Percentiles rank a stretch among this genome's conserved stretches.
Evolutionary conservation across 2,888 invertebrate species (phyloP).

Genomic region (Cephus pygmeus): DNA sequence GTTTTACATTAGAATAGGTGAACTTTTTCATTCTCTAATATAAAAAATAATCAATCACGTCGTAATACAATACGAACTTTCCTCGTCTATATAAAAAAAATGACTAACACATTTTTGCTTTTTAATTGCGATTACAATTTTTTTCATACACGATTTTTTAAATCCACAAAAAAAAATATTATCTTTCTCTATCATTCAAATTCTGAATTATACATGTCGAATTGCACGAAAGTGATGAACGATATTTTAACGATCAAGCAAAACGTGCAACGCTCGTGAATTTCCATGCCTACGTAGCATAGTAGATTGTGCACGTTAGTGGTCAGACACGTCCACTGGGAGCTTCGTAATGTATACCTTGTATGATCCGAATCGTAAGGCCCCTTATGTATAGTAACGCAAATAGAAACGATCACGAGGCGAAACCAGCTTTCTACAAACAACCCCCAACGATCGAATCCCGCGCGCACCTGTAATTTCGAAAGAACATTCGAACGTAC

Average conservation of each 20-base stretch:
- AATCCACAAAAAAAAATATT: not conserved
- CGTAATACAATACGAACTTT: too few relatives aligned
- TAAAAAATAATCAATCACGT: not conserved
- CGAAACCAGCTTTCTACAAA: not conserved
- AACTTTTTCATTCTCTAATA: not conserved
- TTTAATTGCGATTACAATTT: too few relatives aligned
- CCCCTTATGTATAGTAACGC: not conserved
- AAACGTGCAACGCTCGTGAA: not conserved
- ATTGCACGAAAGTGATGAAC: not conserved
- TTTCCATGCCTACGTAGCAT: not conserved
- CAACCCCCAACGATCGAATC: not conserved
- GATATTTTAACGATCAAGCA: not conserved
- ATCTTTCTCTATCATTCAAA: not conserved
- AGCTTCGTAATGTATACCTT: not conserved
- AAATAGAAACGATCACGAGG: not conserved
- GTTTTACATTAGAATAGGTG: not conserved
- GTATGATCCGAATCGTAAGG: not conserved
- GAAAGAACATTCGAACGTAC: not conserved
- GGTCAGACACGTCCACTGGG: not conserved
- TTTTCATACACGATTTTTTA: not conserved
- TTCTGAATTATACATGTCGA: not conserved
- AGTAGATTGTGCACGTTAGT: not conserved
- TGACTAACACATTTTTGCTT: too few relatives aligned
- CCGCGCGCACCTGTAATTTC: not conserved
- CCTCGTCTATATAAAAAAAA: too few relatives aligned